Conservation (phyloP, 2,113 vertebrate species). For the Laterallus jamaicensis region DNA sequence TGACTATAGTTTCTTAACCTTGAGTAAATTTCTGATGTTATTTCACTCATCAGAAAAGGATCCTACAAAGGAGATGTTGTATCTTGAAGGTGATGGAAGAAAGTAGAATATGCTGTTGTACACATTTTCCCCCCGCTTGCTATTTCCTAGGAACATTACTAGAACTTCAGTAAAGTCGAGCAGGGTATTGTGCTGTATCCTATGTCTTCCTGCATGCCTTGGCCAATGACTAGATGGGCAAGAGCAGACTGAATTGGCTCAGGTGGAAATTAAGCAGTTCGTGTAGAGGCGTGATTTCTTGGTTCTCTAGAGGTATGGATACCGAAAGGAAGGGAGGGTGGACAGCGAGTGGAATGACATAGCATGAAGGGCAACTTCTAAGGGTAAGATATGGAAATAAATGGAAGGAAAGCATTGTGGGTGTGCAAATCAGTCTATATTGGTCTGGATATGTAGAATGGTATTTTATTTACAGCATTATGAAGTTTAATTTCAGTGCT, state of each 20-base stretch:
- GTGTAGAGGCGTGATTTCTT: neutral
- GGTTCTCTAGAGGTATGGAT: neutral
- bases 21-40: neutral
- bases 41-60: neutral
- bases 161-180: neutral
- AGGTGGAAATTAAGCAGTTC: neutral
- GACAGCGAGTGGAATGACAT: neutral
- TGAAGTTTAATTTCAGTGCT: neutral
- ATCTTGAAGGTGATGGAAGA: neutral
- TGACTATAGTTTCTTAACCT: neutral
- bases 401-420: neutral
- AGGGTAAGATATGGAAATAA: neutral
- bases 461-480: neutral
- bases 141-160: neutral
- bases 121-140: fast-evolving
- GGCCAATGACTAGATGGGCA: neutral
- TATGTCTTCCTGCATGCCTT: neutral
- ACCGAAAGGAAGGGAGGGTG: neutral
- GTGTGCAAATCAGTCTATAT: neutral
- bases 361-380: neutral
- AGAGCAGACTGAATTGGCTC: neutral
- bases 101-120: neutral
- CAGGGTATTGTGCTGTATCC: neutral
- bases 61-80: neutral
- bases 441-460: neutral